phyloP scores from a whole-genome alignment of 2,113 vertebrate species.

The Parotia lawesii region DNA sequence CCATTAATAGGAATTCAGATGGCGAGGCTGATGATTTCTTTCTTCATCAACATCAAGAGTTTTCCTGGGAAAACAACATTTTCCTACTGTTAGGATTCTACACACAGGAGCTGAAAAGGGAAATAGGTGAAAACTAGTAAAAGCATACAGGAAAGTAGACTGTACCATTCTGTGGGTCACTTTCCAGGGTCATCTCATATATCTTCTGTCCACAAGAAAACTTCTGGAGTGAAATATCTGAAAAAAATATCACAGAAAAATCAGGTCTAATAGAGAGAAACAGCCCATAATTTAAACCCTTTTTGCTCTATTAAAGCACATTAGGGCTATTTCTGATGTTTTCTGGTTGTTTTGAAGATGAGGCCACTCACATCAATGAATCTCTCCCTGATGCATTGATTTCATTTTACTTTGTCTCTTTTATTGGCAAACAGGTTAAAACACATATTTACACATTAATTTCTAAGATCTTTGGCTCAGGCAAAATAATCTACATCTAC shows the following conservation, averaged over 20 bases:
- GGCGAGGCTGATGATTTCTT: not conserved
- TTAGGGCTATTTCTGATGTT: not conserved
- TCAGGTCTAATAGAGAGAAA: not conserved
- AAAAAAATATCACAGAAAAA: not conserved
- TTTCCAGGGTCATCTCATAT: not conserved
- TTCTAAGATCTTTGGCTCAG: constrained; percentile 44
- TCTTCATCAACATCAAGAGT: not conserved
- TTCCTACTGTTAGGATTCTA: not conserved
- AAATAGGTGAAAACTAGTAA: not conserved
- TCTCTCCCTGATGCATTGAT: constrained; percentile 1
- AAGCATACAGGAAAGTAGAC: not conserved
- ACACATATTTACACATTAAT: constrained; percentile 30
- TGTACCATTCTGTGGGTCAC: not conserved
- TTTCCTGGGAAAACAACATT: not conserved
- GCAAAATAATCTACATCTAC: constrained; percentile 26
- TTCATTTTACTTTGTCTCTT: constrained; percentile 31
- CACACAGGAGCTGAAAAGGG: not conserved
- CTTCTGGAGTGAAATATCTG: not conserved
- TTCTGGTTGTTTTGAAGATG: not conserved
- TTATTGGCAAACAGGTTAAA: constrained; percentile 39
- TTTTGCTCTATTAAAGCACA: not conserved
- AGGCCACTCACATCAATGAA: not conserved
- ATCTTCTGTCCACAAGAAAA: not conserved
- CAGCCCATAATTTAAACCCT: not conserved
- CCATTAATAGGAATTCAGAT: not conserved